phyloP scores from a whole-genome alignment of 2,113 vertebrate genomes.

The Gymnarchus niloticus region DNA sequence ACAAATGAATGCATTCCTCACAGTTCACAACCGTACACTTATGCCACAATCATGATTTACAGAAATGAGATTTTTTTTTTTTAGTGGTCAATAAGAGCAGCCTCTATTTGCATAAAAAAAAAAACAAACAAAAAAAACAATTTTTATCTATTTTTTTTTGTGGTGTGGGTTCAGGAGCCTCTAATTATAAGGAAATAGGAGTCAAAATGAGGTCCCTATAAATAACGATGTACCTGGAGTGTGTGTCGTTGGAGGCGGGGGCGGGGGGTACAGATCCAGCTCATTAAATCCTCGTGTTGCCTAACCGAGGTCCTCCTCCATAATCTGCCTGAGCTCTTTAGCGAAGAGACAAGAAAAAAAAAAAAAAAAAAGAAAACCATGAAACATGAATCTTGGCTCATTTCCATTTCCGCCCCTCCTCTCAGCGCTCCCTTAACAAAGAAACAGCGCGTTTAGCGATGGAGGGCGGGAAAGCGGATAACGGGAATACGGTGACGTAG shows the following conservation, averaged over 20 bases:
- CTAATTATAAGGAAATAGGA: too few species aligned
- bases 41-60: neutral
- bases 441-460: conserved; percentile 18
- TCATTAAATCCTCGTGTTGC: neutral
- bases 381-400: neutral
- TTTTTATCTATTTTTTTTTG: neutral
- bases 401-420: conserved; percentile 2
- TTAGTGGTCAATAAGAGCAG: neutral
- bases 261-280: neutral
- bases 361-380: neutral
- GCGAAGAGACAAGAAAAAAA: neutral
- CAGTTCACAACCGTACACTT: neutral
- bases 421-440: neutral
- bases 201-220: neutral
- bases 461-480: neutral
- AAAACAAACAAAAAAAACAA: too few species aligned
- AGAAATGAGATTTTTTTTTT: neutral
- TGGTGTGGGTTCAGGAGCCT: too few species aligned
- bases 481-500: conserved; percentile 11
- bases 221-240: neutral
- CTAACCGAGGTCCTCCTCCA: neutral
- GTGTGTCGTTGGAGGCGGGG: neutral
- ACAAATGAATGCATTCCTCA: neutral
- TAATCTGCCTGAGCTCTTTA: neutral
- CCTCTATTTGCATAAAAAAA: neutral